These are phyloP conservation scores for Urocolius indicus DNA, from an alignment of 2,113 vertebrate species.

Conservation along the genomic window DNA sequence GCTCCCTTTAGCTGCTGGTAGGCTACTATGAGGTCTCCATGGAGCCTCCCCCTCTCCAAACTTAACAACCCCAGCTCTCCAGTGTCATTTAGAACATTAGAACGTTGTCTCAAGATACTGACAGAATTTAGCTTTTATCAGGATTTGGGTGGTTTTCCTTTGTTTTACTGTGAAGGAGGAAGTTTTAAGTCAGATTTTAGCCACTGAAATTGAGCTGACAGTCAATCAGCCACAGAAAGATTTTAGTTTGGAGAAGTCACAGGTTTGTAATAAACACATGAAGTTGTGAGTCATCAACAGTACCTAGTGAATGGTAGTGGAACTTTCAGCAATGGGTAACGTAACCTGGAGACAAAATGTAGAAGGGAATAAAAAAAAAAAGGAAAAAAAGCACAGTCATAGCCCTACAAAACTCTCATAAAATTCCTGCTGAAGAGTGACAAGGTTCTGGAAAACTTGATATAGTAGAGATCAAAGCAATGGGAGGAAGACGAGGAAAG, in stretches of 20 bases:
- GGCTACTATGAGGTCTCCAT: no score
- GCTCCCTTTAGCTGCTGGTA: no score
- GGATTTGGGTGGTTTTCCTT: not conserved
- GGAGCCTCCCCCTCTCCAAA: no score
- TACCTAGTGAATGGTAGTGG: not conserved
- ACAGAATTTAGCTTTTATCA: not conserved
- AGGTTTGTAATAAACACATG: not conserved
- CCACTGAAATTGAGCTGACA: not conserved
- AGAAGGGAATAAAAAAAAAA: not conserved
- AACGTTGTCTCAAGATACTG: not conserved
- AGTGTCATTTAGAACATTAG: fast-evolving
- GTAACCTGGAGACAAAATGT: not conserved
- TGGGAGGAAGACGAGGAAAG: not conserved
- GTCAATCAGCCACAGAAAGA: not conserved
- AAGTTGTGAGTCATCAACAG: not conserved
- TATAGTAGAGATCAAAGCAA: not conserved
- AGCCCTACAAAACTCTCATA: not conserved
- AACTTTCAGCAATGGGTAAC: not conserved
- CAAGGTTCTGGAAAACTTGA: not conserved
- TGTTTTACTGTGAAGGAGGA: not conserved
- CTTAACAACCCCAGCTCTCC: no score
- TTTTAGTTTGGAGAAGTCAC: not conserved
- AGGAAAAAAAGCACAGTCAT: fast-evolving
- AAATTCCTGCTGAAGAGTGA: not conserved
- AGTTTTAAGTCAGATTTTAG: not conserved